phyloP scores from a whole-genome alignment of 2,888 invertebrate genomes.

The Rhagonycha fulva region DNA sequence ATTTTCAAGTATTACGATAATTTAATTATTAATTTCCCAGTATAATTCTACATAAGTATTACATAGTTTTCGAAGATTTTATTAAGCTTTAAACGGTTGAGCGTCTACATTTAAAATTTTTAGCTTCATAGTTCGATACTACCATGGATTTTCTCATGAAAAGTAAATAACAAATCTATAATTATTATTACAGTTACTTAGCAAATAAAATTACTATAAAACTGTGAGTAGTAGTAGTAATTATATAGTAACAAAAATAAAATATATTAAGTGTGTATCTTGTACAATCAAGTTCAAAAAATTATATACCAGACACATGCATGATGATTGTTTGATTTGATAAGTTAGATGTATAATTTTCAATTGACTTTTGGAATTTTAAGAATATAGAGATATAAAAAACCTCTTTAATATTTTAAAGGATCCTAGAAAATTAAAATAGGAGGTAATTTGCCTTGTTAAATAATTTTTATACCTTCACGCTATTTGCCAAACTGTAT shows the following conservation, averaged over 20 bases:
- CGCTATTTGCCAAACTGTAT: not conserved
- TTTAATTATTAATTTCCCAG: not conserved
- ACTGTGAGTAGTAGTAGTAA: not conserved
- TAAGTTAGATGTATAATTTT: not conserved
- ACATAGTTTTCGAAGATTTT: not conserved
- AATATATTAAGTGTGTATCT: not conserved
- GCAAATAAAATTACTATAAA: not conserved
- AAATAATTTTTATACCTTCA: not conserved
- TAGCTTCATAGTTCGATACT: not conserved
- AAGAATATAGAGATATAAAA: not conserved
- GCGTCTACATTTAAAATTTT: not conserved
- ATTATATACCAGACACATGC: not conserved
- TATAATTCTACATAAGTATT: not conserved
- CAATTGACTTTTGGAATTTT: not conserved
- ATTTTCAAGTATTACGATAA: not conserved
- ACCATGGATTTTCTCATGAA: not conserved
- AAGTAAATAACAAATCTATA: not conserved
- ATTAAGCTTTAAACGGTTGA: not conserved
- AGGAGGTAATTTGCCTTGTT: not conserved
- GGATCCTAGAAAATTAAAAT: not conserved
- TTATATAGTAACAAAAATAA: not conserved
- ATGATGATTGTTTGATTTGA: not conserved
- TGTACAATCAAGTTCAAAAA: not conserved
- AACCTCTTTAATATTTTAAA: not conserved
- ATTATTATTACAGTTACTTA: not conserved